These are phyloP conservation scores for Vicugna pacos DNA, from an alignment of 2,113 vertebrate genomes.

Conservation along the genomic window DNA sequence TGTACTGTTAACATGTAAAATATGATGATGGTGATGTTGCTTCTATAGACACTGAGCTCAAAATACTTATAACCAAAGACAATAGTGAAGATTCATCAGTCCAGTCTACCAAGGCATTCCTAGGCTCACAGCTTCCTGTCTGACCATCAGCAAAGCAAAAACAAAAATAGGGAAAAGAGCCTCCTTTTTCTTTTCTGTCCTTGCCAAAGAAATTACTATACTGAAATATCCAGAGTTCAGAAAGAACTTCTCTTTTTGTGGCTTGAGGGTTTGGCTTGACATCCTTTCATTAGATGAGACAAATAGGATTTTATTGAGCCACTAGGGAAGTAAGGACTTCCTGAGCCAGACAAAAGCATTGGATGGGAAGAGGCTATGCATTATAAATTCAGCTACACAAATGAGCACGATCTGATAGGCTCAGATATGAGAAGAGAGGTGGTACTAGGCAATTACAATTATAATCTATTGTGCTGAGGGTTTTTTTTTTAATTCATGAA, in stretches of 20 bases:
- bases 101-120: not conserved
- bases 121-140: not conserved
- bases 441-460: not conserved
- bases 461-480: not conserved
- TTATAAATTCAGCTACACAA: not conserved
- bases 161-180: not conserved
- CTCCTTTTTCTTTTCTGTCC: not conserved
- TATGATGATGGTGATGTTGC: not conserved
- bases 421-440: not conserved
- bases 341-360: not conserved
- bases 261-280: conserved; percentile 15
- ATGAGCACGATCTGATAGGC: not conserved
- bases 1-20: not conserved
- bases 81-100: not conserved
- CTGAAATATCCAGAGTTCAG: not conserved
- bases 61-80: not conserved
- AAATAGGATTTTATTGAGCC: conserved; percentile 59
- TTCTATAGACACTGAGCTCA: not conserved
- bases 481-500: not conserved
- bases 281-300: conserved; percentile 12
- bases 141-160: not conserved
- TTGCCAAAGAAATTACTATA: not conserved
- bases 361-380: not conserved
- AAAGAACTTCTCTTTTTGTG: not conserved
- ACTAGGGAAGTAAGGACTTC: not conserved